phyloP scores from a whole-genome alignment of 2,797 vertebrate species.

The Miichthys miiuy region DNA sequence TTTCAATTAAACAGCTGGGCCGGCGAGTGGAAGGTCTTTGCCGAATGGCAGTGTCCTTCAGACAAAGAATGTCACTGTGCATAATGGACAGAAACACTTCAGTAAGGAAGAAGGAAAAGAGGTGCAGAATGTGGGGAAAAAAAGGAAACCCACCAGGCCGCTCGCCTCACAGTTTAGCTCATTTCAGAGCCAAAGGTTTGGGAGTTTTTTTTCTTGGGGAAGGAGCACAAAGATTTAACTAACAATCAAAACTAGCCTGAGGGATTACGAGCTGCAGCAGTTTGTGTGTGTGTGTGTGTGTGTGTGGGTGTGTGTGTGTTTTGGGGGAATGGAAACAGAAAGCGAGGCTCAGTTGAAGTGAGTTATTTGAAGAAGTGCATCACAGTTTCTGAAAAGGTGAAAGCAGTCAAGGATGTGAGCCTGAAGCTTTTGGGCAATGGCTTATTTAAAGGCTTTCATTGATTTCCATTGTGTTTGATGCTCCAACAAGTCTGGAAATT shows the following conservation, averaged over 20 bases:
- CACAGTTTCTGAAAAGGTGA: constrained; percentile 27
- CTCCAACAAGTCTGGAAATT: constrained; percentile 8
- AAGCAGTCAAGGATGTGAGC: constrained; percentile 19
- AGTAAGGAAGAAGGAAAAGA: constrained; percentile 42
- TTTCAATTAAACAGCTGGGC: constrained; percentile 87
- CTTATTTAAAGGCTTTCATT: constrained; percentile 30
- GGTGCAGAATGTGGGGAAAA: constrained; percentile 16
- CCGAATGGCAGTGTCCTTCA: constrained; percentile 88
- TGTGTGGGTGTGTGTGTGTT: constrained; percentile 14
- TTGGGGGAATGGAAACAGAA: not conserved
- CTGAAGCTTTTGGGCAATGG: constrained; percentile 12
- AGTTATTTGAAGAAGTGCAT: constrained; percentile 27
- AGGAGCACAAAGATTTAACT: constrained; percentile 46
- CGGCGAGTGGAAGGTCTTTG: constrained; percentile 82
- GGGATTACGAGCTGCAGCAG: constrained; percentile 36
- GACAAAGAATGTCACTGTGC: constrained; percentile 85
- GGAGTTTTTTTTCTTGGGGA: not conserved
- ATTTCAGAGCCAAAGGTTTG: constrained; percentile 47
- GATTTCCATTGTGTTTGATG: constrained; percentile 33
- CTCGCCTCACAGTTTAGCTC: constrained; percentile 41
- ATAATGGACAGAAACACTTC: constrained; percentile 73
- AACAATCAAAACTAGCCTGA: constrained; percentile 50
- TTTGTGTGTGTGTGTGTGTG: constrained; percentile 12
- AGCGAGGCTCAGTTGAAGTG: constrained; percentile 23
- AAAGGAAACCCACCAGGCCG: constrained; percentile 15